Evolutionary conservation across 2,888 invertebrate genomes (phyloP).

Genomic region (Tetragnatha montana): DNA sequence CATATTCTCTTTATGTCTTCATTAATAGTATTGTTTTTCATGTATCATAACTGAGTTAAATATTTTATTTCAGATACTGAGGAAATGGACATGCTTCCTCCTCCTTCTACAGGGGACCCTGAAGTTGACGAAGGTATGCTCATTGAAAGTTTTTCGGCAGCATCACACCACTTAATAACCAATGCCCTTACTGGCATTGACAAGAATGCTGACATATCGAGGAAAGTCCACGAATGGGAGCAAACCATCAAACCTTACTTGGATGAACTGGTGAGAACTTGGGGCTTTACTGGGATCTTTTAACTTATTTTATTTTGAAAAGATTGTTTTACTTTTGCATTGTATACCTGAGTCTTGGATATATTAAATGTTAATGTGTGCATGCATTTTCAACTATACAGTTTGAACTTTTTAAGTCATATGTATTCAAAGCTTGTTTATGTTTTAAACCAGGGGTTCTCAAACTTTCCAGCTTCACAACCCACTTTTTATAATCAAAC

Average conservation of each 20-base stretch:
- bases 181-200: background rate
- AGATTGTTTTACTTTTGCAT: background rate
- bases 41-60: too few relatives aligned
- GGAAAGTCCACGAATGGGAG: conserved; percentile 28
- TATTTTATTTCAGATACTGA: background rate
- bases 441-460: too few relatives aligned
- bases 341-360: background rate
- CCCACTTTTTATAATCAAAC: too few relatives aligned
- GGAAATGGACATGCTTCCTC: background rate
- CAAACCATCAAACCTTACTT: conserved; percentile 29
- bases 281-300: too few relatives aligned
- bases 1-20: too few relatives aligned
- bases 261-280: conserved; percentile 33
- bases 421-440: too few relatives aligned
- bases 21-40: too few relatives aligned
- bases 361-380: too few relatives aligned
- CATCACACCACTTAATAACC: background rate
- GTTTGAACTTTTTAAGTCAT: too few relatives aligned
- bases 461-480: too few relatives aligned
- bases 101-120: background rate
- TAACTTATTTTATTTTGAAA: background rate
- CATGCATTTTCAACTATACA: too few relatives aligned
- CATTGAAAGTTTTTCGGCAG: background rate
- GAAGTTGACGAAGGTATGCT: background rate
- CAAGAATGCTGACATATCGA: conserved; percentile 28